Base-by-base conservation (phyloP, 2,888 invertebrate species). In the Exephanes ischioxanthus region DNA sequence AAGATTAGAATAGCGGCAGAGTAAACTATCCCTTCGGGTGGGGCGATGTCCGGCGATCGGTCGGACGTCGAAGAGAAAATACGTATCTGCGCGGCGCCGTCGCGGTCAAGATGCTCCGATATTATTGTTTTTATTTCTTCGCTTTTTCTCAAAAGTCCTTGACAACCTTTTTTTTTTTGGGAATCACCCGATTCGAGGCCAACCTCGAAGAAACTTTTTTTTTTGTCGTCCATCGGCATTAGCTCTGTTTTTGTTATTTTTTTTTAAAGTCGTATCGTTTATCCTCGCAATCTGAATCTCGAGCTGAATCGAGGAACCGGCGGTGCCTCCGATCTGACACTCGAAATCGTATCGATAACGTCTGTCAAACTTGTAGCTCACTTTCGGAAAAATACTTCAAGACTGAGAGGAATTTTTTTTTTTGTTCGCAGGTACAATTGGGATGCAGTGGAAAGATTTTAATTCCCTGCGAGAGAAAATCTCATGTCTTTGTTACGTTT, bases 1-100 rank as follows among this genome's bases (percentile, higher is more conserved):
- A 88, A 88, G 88, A 88, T 88, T 87, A 87, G 72, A 58, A 68
- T 11, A 48, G 73, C 73, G 51, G 41, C 33, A 37, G 61, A 77
- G 76, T 80, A 78, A 85, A 85, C 84, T 82, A 81, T 84, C 80
- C 81, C 81, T 84, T 80, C 30, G 37, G n/a, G 67, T 22, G 67
- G 67, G 41, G 37, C 30, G 33, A 19, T 11, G 55, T 5, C n/a
- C 61, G 53, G 11, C 37, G 48, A 30, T 66, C 48, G 77, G 55
- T 67, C 70, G 19, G n/a, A 26, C 55, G 11, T 61, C 37, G 41
- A 26, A 51, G 61, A 16, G 48, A 73, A 80, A 80, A 68, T 53
- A 70, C 75, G 58, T 61, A 26, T 63, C 41, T 19, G 19, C 19
- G 75, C 22, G 51, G 63, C 66, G 63, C 78, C 76, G 75, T 48